phyloP scores from a whole-genome alignment of 2,888 invertebrate species.

The Catonia carolina region DNA sequence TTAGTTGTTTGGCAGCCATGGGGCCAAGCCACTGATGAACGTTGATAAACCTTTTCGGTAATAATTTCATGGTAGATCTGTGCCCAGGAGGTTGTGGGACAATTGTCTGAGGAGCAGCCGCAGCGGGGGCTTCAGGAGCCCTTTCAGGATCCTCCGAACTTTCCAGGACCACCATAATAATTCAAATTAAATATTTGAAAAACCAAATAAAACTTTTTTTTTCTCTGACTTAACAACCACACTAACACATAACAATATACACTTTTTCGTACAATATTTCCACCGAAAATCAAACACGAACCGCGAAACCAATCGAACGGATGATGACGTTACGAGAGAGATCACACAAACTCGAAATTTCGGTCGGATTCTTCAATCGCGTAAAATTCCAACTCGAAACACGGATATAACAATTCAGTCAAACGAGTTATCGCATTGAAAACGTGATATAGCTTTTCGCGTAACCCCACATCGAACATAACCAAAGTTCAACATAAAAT shows the following conservation, averaged over 20 bases:
- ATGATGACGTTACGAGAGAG: too few relatives aligned
- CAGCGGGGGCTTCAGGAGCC: conserved; percentile 38
- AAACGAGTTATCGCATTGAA: background rate
- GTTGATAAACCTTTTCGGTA: conserved; percentile 84
- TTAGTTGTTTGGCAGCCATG: conserved; percentile 44
- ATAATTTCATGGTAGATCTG: conserved; percentile 66
- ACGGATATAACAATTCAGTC: conserved; percentile 3
- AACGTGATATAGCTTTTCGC: background rate
- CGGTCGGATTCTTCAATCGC: too few relatives aligned
- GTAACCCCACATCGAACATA: background rate
- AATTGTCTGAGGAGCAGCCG: conserved; percentile 33
- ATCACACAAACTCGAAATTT: too few relatives aligned
- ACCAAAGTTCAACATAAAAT: background rate
- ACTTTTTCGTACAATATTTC: background rate
- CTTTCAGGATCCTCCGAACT: conserved; percentile 29
- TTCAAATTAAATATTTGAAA: background rate
- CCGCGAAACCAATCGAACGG: too few relatives aligned
- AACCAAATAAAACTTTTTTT: too few relatives aligned
- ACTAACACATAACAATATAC: background rate
- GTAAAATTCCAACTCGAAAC: background rate
- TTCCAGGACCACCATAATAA: conserved; percentile 64
- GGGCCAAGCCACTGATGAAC: conserved; percentile 87
- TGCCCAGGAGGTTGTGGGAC: conserved; percentile 43
- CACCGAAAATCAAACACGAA: background rate
- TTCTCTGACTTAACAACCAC: too few relatives aligned